Base-by-base conservation (phyloP, 2,888 invertebrate species). In the Clanis bilineata region DNA sequence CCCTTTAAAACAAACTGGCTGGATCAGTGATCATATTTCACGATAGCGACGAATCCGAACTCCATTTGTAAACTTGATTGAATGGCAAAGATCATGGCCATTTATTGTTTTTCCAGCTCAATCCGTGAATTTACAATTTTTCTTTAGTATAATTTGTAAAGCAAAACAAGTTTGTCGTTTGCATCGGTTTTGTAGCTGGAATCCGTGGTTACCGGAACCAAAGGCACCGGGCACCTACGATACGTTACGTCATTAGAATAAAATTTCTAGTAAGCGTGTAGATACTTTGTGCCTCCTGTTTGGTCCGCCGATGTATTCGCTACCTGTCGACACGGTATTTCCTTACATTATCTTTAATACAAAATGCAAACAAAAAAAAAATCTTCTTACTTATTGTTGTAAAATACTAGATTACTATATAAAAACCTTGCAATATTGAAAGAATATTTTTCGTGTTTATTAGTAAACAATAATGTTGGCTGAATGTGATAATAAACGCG, bases 271-370 rank as follows among this genome's bases (percentile, higher is more conserved):
- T 32, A 32, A 32, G 32, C 51, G 28, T 28, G 47, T 18, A 1
- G 3, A 1, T 10, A 18, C 41, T 7, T 7, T 41, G 18, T 51
- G 4, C 51, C 32, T 51, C 18, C 51, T 51, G 32, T 32, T 51
- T 32, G 51, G 51, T 32, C 18, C 32, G 23, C 61, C 63, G 62
- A 62, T 58, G 55, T 51, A 59, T 51, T 61, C 55, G 56, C 57
- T 62, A 62, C 60, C 60, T 64, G 44, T 51, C 38, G 56, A 58
- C 65, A 61, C 65, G 58, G 61, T 51, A 32, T 51, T 51, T 51
- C 6, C 15, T 9, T 15, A 47, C 25, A 28, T 47, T 47, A 47
- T 47, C n/a, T 7, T 15, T 28, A n/a, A 7, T 9, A 15, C 15
- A 28, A 9, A 25, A 45, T 12, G 23, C 22, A 3, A 23, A 25